A percentile compares a stretch with the other conserved stretches of the same genome.
These are phyloP conservation scores for Oceanodroma tethys DNA, from an alignment of 2,113 vertebrate species.

Conservation along the genomic window DNA sequence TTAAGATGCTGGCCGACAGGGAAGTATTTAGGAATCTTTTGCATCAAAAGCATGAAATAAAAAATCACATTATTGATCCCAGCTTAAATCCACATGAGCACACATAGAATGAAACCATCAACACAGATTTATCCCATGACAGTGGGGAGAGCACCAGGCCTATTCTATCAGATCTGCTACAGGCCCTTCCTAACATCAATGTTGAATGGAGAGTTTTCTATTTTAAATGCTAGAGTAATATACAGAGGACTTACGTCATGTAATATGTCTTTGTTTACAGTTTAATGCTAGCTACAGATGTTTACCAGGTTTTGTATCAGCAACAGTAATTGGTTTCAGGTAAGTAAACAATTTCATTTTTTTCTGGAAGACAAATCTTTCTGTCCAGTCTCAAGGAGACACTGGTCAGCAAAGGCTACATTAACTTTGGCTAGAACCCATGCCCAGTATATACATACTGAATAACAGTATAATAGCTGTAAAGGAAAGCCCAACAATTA, in stretches of 20 bases:
- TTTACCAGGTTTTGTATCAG: conserved; percentile 66
- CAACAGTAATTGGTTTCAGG: conserved; percentile 67
- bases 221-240: neutral
- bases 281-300: conserved; percentile 63
- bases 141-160: neutral
- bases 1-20: neutral
- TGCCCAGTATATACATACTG: too few species aligned
- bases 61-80: neutral
- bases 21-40: neutral
- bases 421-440: neutral
- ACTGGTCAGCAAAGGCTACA: neutral
- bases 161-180: neutral
- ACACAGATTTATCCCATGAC: neutral
- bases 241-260: neutral
- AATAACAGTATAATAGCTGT: neutral
- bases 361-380: neutral
- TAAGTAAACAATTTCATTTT: conserved; percentile 32
- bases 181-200: neutral
- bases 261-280: conserved; percentile 60
- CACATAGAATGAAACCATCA: neutral
- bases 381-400: neutral
- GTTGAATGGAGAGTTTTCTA: neutral
- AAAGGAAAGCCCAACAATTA: neutral
- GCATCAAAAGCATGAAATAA: neutral
- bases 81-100: neutral